Evolutionary conservation across 2,888 invertebrate species (phyloP), one percentile per base, ranked within the genome.

Genomic region (Cosmia pyralina): DNA sequence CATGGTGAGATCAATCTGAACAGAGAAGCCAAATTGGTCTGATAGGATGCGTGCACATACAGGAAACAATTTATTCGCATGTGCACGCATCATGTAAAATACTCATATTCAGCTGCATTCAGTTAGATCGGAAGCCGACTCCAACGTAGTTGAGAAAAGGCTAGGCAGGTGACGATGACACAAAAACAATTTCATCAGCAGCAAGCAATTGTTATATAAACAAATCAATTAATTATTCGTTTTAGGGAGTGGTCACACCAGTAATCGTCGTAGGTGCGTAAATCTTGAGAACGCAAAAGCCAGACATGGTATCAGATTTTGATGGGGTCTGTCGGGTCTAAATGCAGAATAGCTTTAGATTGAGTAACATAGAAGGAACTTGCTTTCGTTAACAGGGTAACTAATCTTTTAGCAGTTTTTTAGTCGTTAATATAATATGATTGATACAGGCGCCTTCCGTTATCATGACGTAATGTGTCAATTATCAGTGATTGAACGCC

Each of bases 401-500:
- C 59, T 57, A 62, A 71, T 68, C 19, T 77, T 79, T 67, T 63
- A 50, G 75, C 11, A 22, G 17, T 53, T 81, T 69, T 67, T 52
- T 57, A 28, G 48, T 38, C 22, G 34, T 71, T 28, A 28, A 28
- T 28, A 57, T n/a, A 63, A 68, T 58, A 66, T 75, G 74, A 85
- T 85, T 19, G 76, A 85, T 79, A 52, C 22, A 53, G 59, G 70
- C 81, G 79, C 76, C 74, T 70, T 82, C 75, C 60, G 66, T 67
- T 72, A 71, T 75, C 59, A 69, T 60, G 50, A 41, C 52, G 46
- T 79, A 50, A 82, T 82, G 75, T 75, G 72, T 83, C 83, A 79
- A 85, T 84, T 83, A 84, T 67, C 13, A 50, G 53, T 70, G 75
- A 72, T 77, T 73, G 58, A 84, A 75, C 75, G 59, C 79, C 77